Base-by-base conservation (phyloP, 1,140 invertebrate species). In the Adelges cooleyi region DNA sequence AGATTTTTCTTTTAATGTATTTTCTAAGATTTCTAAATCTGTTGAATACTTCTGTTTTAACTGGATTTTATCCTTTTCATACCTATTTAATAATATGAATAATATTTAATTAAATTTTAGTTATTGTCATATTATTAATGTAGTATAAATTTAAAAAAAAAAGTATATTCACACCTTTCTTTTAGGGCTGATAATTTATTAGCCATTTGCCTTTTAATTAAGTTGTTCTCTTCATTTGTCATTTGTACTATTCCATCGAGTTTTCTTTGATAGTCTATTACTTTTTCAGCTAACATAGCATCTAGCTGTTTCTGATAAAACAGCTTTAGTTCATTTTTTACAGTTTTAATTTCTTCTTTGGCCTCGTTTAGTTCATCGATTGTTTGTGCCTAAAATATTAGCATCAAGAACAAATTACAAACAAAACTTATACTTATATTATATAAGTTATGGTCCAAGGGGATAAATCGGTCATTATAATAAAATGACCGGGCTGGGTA, bases 21-120 rank as follows among this genome's bases (percentile, higher is more conserved):
- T 11, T 22, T 62, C 40, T 77, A 81, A 71, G 80, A 80, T 68
- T 75, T 75, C 36, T 80, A 62, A 4, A 2, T 62, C 42, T 20
- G 17, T 5, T 48, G 1, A 46, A n/a, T 62, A 18, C 44, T 48
- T 62, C 15, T 10, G 4, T 22, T 29, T 48, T 0, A 46, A 6
- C 22, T 20, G 42, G 29, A 17, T 0, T 22, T 48, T 62, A 29
- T 62, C 56, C 46, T 48, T 48, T 62, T 62, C 56, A 15, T 48
- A 33, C 13, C 56, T 62, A 13, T 33, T 33, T 6, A 33, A 11
- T 33, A n/a, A n/a, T n/a, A n/a, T n/a, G n/a, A n/a, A n/a, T n/a
- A n/a, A 33, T 11, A 33, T 33, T 33, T 33, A 33, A 33, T 6
- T 33, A 33, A 33, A 33, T 33, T 6, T 33, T n/a, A n/a, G n/a